Percentiles rank a stretch among this genome's conserved stretches.
These are phyloP conservation scores for Sceloporus tristichus DNA, from an alignment of 2,113 vertebrate species.

Conservation along the genomic window DNA sequence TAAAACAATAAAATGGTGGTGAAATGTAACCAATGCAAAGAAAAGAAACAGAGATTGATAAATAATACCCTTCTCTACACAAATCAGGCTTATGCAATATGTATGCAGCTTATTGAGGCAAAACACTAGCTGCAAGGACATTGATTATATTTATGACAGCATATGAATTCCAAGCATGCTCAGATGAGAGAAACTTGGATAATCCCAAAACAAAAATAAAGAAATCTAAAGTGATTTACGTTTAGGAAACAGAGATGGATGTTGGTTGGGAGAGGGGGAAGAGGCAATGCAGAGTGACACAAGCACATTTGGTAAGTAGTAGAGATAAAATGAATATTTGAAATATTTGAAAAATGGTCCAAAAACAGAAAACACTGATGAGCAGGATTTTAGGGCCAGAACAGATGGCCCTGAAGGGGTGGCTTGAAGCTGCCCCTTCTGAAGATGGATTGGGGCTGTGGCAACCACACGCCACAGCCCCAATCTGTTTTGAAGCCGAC, in stretches of 20 bases:
- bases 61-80: neutral
- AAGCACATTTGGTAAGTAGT: neutral
- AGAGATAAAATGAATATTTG: too few species aligned
- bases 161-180: neutral
- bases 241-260: neutral
- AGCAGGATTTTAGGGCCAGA: too few species aligned
- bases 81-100: neutral
- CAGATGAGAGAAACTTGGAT: neutral
- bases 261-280: neutral
- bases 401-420: too few species aligned
- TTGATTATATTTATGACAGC: neutral
- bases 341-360: too few species aligned
- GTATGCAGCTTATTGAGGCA: neutral
- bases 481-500: too few species aligned
- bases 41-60: neutral
- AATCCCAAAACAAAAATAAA: neutral
- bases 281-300: neutral
- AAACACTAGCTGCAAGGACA: neutral
- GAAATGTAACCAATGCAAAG: neutral
- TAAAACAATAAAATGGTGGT: neutral
- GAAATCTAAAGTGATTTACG: too few species aligned
- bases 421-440: too few species aligned
- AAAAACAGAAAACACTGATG: too few species aligned
- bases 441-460: too few species aligned
- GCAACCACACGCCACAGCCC: too few species aligned